Evolutionary conservation across 37 sponge, comb jelly and placozoan genomes (phyloP).

Genomic region (Hexactinellida sp.): DNA sequence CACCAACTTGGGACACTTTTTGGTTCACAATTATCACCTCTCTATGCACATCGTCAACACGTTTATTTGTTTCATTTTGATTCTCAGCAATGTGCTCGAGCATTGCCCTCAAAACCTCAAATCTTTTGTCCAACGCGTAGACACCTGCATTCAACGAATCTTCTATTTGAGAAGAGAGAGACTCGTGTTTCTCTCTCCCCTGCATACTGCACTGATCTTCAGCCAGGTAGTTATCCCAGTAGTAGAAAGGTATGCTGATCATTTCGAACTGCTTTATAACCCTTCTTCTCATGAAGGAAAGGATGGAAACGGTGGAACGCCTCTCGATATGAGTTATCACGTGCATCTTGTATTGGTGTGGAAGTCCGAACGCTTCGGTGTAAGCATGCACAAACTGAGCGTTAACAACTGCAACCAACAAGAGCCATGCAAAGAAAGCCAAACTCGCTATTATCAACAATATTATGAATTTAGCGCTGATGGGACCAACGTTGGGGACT

Average conservation of each 20-base stretch:
- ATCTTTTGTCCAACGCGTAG: not conserved
- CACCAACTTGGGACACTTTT: not conserved
- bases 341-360: not conserved
- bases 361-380: slow-evolving; percentile 1
- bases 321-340: not conserved
- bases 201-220: not conserved
- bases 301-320: not conserved
- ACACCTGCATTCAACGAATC: not conserved
- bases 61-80: not conserved
- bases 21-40: not conserved
- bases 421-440: not conserved
- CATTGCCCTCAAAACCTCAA: not conserved
- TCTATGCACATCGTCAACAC: not conserved
- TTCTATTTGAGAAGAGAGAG: slow-evolving; percentile 3
- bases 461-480: not conserved
- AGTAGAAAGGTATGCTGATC: not conserved
- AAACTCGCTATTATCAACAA: not conserved
- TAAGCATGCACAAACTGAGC: not conserved
- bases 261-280: not conserved
- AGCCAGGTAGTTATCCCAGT: not conserved
- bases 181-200: not conserved
- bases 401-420: not conserved
- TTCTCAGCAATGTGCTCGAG: not conserved
- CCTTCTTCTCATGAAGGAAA: not conserved
- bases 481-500: not conserved